A percentile compares a stretch with the other conserved stretches of the same genome.
Evolutionary conservation across 2,797 vertebrate genomes (phyloP).

Genomic region (Gymnoscopelus microlampas): DNA sequence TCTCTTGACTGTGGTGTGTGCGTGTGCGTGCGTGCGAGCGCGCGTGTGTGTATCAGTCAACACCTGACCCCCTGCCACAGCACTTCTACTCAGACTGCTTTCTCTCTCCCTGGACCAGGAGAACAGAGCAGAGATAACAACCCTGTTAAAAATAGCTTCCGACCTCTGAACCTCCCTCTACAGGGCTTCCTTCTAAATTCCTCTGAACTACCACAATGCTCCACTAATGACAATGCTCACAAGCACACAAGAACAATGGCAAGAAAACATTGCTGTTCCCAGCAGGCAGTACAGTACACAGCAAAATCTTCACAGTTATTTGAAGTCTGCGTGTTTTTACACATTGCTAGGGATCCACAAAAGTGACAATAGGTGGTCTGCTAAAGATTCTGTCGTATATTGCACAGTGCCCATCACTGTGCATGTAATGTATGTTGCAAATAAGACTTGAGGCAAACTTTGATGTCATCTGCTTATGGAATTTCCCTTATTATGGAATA

Average conservation of each 20-base stretch:
- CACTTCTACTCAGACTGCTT: constrained; percentile 8
- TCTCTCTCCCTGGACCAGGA: constrained; percentile 43
- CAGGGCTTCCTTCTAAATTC: constrained; percentile 24
- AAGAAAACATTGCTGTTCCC: background rate
- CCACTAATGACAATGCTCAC: constrained; percentile 19
- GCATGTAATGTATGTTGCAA: no score
- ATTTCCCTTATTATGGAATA: no score
- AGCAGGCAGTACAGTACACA: background rate
- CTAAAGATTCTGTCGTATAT: no score
- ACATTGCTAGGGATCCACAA: no score
- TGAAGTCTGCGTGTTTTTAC: no score
- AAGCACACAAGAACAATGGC: constrained; percentile 28
- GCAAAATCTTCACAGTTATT: background rate
- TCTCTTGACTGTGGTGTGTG: background rate
- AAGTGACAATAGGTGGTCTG: no score
- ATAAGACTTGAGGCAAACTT: no score
- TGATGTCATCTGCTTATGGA: no score
- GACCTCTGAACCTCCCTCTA: constrained; percentile 35
- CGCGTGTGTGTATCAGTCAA: constrained; percentile 7
- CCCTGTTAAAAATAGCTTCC: constrained; percentile 65
- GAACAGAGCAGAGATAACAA: constrained; percentile 58
- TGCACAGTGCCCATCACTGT: no score
- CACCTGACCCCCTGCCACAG: constrained; percentile 28
- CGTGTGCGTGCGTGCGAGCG: background rate
- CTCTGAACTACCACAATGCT: constrained; percentile 28